These are phyloP conservation scores for Allygus modestus DNA, from an alignment of 2,888 invertebrate genomes.

Conservation along the genomic window DNA sequence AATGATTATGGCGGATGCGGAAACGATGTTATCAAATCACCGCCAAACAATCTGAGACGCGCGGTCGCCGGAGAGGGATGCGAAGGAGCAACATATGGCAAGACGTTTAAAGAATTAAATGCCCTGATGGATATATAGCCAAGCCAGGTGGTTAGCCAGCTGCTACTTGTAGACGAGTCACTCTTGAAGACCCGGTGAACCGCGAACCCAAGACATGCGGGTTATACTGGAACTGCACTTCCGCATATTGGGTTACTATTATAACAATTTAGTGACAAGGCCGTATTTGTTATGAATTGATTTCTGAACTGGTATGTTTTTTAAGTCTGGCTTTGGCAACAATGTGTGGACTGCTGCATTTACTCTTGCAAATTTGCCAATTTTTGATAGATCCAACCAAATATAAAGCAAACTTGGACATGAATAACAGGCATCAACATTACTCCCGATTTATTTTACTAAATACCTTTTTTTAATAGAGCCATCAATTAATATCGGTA, in stretches of 20 bases:
- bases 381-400: too few species aligned
- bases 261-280: background rate
- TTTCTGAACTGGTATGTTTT: too few species aligned
- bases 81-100: slow-evolving; percentile 53
- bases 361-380: too few species aligned
- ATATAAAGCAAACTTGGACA: too few species aligned
- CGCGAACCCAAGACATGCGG: slow-evolving; percentile 39
- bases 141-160: slow-evolving; percentile 43
- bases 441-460: too few species aligned
- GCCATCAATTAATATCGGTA: too few species aligned
- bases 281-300: too few species aligned
- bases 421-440: too few species aligned
- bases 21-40: slow-evolving; percentile 15
- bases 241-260: background rate
- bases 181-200: slow-evolving; percentile 4
- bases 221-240: background rate
- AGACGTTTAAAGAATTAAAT: slow-evolving; percentile 60
- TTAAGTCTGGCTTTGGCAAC: too few species aligned
- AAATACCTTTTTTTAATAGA: too few species aligned
- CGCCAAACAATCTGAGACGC: slow-evolving; percentile 15
- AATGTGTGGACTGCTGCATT: too few species aligned
- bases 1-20: background rate
- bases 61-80: slow-evolving; percentile 28
- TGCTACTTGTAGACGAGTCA: slow-evolving; percentile 45
- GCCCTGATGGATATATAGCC: slow-evolving; percentile 33